Percentiles rank a stretch among this genome's conserved stretches.
phyloP scores from a whole-genome alignment of 2,113 vertebrate species.

The Ictalurus punctatus region DNA sequence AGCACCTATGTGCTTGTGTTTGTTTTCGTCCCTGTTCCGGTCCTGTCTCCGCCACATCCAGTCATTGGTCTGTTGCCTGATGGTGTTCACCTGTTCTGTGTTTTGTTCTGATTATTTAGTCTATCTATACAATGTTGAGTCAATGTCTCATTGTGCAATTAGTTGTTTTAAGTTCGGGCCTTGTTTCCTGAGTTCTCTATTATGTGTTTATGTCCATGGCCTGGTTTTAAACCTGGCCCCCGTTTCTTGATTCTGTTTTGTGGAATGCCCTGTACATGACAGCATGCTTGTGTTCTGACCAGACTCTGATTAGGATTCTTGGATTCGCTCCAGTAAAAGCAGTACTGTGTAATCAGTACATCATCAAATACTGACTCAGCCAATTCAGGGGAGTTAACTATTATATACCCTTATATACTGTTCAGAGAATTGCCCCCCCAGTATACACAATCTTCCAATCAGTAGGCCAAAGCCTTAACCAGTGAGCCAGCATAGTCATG shows the following conservation, averaged over 20 bases:
- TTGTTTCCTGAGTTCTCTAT: neutral
- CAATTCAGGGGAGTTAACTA: neutral
- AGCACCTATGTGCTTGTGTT: neutral
- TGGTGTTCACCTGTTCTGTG: neutral
- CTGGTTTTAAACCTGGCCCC: neutral
- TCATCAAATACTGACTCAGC: neutral
- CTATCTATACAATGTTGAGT: neutral
- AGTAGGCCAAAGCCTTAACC: neutral
- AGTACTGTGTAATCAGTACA: neutral
- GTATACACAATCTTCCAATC: neutral
- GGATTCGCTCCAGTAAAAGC: neutral
- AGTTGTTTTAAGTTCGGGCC: neutral
- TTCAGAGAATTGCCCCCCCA: neutral
- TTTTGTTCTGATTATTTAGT: conserved; percentile 8
- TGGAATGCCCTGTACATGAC: neutral
- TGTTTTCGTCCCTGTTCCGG: neutral
- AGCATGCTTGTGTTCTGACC: neutral
- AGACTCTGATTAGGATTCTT: neutral
- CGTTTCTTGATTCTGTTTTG: neutral
- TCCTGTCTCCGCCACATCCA: neutral
- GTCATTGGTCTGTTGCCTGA: neutral
- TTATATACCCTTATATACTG: neutral
- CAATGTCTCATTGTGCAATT: neutral
- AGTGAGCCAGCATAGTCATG: too few species aligned
- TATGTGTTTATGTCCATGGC: neutral